Evolutionary conservation across 2,113 vertebrate species (phyloP).

Genomic region (Cyprinus carpio): DNA sequence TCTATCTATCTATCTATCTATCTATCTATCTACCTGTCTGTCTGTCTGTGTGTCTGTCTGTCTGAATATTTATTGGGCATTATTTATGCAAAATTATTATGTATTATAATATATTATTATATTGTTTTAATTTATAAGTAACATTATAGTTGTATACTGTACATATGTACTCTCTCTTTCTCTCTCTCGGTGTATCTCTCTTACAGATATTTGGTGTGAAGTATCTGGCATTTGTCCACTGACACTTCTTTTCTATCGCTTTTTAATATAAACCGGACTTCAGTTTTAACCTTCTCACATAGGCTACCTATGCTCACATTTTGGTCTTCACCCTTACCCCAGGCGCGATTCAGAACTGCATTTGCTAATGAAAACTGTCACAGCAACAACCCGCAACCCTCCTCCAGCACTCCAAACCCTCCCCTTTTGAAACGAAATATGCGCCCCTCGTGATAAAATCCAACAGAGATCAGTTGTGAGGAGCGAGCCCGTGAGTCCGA

Average conservation of each 20-base stretch:
- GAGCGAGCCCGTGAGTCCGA: slow-evolving; percentile 24
- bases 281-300: slow-evolving; percentile 6
- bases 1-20: no score
- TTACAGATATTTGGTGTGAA: neutral
- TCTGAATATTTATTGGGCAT: no score
- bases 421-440: slow-evolving; percentile 47
- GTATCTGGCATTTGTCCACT: neutral
- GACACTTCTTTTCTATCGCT: neutral
- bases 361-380: slow-evolving; percentile 25
- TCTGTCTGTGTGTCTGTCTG: no score
- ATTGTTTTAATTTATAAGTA: no score
- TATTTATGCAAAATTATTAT: no score
- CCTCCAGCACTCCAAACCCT: slow-evolving; percentile 36
- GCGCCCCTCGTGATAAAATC: slow-evolving; percentile 44
- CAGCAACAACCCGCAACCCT: slow-evolving; percentile 4
- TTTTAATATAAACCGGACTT: slow-evolving; percentile 12
- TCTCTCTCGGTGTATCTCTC: no score
- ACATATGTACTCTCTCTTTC: no score
- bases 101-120: no score
- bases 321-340: neutral
- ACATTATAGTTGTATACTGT: no score
- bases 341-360: slow-evolving; percentile 6
- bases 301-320: neutral
- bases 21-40: no score
- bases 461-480: slow-evolving; percentile 33